These are phyloP conservation scores for Netelia fuscicornis DNA, from an alignment of 2,888 invertebrate genomes.

Conservation along the genomic window DNA sequence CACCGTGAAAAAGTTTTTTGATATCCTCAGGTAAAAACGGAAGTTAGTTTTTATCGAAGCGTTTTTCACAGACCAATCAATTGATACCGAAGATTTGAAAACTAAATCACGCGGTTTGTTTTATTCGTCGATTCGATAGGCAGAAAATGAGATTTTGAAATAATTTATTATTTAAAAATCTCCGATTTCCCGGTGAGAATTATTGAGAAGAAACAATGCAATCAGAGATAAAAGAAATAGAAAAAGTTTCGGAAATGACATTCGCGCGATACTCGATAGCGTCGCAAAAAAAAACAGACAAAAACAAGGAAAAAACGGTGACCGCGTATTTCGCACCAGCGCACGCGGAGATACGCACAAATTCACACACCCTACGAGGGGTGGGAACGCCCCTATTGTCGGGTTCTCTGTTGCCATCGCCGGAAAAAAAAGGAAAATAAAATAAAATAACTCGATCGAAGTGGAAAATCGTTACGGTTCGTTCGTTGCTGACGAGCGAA, in stretches of 20 bases:
- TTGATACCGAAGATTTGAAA: too few relatives aligned
- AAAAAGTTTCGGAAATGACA: constrained; percentile 42
- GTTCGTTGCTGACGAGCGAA: constrained; percentile 54
- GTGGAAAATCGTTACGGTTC: constrained; percentile 58
- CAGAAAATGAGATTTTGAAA: too few relatives aligned
- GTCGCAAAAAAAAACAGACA: background rate
- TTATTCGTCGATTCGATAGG: too few relatives aligned
- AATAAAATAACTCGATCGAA: constrained; percentile 30
- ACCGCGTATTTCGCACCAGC: constrained; percentile 27
- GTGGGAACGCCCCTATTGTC: constrained; percentile 37
- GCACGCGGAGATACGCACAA: background rate
- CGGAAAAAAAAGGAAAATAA: constrained; percentile 30
- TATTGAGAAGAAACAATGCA: constrained; percentile 33
- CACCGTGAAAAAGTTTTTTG: too few relatives aligned
- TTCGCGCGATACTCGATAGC: constrained; percentile 20
- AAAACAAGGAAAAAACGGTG: constrained; percentile 7
- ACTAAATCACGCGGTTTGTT: too few relatives aligned
- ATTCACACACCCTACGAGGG: background rate
- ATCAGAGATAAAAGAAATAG: constrained; percentile 21
- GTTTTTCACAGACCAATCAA: too few relatives aligned
- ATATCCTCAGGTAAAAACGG: too few relatives aligned
- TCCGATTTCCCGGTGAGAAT: too few relatives aligned
- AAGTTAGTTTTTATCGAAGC: too few relatives aligned
- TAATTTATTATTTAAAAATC: too few relatives aligned
- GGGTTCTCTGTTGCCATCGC: constrained; percentile 17